Conservation (phyloP, 2,888 invertebrate species). For the Chymomyza caudatula region DNA sequence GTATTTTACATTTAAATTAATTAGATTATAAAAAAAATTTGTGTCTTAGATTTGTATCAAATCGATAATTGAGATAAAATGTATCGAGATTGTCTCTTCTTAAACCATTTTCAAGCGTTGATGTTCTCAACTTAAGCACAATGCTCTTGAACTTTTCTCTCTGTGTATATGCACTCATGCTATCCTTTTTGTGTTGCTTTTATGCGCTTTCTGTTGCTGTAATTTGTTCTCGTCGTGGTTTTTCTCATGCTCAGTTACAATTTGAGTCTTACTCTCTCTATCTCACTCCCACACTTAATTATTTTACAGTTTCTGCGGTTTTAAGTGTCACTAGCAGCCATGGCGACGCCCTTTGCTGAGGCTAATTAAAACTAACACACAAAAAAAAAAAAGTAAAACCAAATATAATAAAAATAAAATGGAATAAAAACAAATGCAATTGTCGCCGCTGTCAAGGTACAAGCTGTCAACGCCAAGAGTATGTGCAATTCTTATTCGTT, state of each 20-base stretch:
- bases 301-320: conserved; percentile 43
- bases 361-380: conserved; percentile 53
- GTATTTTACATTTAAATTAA: too few relatives aligned
- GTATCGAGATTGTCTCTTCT: too few relatives aligned
- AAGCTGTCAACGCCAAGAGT: conserved; percentile 31
- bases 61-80: too few relatives aligned
- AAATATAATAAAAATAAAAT: not conserved
- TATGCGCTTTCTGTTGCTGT: not conserved
- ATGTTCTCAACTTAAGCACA: too few relatives aligned
- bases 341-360: not conserved
- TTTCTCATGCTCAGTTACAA: not conserved
- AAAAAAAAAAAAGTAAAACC: not conserved
- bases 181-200: too few relatives aligned
- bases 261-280: not conserved
- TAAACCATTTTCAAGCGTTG: too few relatives aligned
- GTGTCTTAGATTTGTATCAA: too few relatives aligned
- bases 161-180: too few relatives aligned
- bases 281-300: conserved; percentile 33
- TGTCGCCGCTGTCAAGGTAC: conserved; percentile 44
- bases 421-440: conserved; percentile 59
- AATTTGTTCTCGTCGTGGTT: not conserved
- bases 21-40: too few relatives aligned
- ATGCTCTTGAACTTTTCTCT: too few relatives aligned
- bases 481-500: not conserved
- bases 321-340: conserved; percentile 6